Evolutionary conservation across 2,113 vertebrate species (phyloP).

Genomic region (Sclerurus mexicanus): DNA sequence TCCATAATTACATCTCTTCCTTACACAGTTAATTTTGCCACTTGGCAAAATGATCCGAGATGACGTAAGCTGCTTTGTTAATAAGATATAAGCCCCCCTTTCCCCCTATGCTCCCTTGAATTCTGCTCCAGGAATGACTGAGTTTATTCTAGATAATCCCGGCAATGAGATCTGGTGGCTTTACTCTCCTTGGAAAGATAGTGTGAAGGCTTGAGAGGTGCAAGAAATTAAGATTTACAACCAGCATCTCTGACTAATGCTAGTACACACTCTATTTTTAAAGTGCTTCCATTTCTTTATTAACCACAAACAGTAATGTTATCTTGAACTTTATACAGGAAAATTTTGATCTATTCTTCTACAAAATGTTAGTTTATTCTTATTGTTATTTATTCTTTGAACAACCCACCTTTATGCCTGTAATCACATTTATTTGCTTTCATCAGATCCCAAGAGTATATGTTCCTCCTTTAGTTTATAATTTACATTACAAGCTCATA

Average conservation of each 20-base stretch:
- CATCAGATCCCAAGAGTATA: neutral
- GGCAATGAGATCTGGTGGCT: neutral
- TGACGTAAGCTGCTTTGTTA: neutral
- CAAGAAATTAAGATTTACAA: neutral
- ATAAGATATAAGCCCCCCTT: neutral
- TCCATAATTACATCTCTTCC: neutral
- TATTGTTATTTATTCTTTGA: neutral
- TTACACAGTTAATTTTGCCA: neutral
- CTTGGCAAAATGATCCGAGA: neutral
- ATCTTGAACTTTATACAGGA: neutral
- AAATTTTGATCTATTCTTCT: neutral
- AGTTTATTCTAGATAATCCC: slow-evolving; percentile 18
- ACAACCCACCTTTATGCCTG: neutral
- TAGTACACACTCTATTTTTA: neutral
- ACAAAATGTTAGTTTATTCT: neutral
- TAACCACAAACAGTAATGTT: neutral
- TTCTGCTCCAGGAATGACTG: neutral
- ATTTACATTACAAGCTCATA: neutral
- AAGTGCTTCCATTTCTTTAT: neutral
- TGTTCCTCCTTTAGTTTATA: slow-evolving; percentile 28
- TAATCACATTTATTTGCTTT: neutral
- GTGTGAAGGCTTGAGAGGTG: neutral
- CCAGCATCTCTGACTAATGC: neutral
- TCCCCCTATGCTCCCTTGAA: neutral
- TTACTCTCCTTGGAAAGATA: neutral